Conservation (phyloP, 2,888 invertebrate species). For the Incurvaria masculella region DNA sequence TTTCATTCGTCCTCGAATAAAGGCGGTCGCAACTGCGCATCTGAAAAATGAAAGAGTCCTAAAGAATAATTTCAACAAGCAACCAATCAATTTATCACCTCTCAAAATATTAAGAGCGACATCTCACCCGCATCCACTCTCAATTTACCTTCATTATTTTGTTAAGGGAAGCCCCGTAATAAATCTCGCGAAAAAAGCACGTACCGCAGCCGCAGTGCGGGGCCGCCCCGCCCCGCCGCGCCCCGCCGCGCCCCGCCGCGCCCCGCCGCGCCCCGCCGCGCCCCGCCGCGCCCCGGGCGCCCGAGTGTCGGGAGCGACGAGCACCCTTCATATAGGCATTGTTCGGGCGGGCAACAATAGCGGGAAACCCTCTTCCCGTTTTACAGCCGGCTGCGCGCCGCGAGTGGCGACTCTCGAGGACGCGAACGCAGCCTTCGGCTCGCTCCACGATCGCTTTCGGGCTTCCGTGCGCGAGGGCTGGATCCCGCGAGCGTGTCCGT, state of each 20-base stretch:
- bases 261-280: not conserved
- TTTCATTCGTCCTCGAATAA: no score
- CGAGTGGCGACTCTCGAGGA: not conserved
- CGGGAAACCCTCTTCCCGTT: not conserved
- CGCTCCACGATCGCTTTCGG: no score
- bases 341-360: not conserved
- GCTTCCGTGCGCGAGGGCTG: no score
- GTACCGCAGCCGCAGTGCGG: slow-evolving; percentile 28
- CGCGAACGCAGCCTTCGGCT: no score
- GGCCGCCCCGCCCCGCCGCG: not conserved
- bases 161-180: not conserved
- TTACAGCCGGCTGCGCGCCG: not conserved
- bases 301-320: slow-evolving; percentile 12
- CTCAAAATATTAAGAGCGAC: no score
- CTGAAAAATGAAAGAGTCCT: no score
- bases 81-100: no score
- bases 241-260: slow-evolving; percentile 18
- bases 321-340: slow-evolving; percentile 1
- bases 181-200: not conserved
- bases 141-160: not conserved
- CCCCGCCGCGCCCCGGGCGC: slow-evolving; percentile 21
- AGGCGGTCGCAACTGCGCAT: no score
- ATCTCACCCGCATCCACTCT: no score
- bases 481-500: no score
- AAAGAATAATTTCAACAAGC: no score